Evolutionary conservation across 2,888 invertebrate genomes (phyloP), one percentile per base, ranked within the genome.

Genomic region (Lasioglossum zephyrum): DNA sequence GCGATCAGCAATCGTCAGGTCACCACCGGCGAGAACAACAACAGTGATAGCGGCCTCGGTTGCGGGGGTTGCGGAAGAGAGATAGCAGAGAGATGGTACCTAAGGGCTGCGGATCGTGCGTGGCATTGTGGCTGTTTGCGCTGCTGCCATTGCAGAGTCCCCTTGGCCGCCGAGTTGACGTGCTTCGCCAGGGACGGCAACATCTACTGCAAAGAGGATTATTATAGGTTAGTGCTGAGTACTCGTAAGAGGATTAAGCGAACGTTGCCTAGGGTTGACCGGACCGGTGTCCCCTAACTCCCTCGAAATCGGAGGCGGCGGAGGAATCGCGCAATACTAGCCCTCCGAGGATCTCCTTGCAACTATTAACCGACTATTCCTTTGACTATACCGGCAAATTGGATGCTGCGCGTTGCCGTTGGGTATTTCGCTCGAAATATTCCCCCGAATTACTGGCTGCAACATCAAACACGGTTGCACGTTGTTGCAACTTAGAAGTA

Each of bases 151-250:
- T 99, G 99, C 94, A 97, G 97, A 82, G 96, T 98, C 89, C 97
- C 98, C 11, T 96, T 99, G 87, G 98, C 98, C 95, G 96, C 98
- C 11, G 98, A 98, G 94, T 96, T 98, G 88, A 98, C 98, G 90
- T 99, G 99, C 95, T 99, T 98, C 95, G 97, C 98, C 16, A 96
- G 98, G 89, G 98, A 98, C 92, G 98, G 98, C 79, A 97, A 97
- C 94, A 98, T 99, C 92, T 99, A 98, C 95, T 99, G 99, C 96
- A 98, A 98, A 95, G 98, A 98, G 93, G 99, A 99, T 95, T 99
- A 99, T 95, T 98, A 98, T 96, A 97, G 98, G 99, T 98, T 95
- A 96, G 96, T 92, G 4, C 22, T 13, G 72, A 73, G 57, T 81
- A 57, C 75, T 72, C 22, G 78, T 86, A 84, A 85, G 85, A 77